These are phyloP conservation scores for Palythoa caribaeorum DNA, from an alignment of 92 coral and sea anemone genomes.

Conservation along the genomic window DNA sequence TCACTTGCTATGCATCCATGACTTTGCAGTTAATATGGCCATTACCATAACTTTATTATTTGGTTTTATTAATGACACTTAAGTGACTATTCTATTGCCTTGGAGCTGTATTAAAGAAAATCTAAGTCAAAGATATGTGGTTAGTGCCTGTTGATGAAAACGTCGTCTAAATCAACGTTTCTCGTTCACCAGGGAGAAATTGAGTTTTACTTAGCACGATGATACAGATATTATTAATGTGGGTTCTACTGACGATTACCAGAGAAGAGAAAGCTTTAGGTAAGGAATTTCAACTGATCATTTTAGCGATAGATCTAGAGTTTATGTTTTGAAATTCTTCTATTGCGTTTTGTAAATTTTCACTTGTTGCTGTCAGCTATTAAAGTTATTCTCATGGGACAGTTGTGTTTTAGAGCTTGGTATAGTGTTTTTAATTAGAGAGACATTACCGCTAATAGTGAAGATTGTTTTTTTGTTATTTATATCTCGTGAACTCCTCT, in stretches of 20 bases:
- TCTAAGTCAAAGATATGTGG: neutral
- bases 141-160: neutral
- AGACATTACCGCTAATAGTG: neutral
- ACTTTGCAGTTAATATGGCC: neutral
- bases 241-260: slow-evolving; percentile 1
- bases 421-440: neutral
- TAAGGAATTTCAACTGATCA: neutral
- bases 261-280: neutral
- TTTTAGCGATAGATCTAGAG: neutral
- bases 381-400: neutral
- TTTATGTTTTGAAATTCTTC: neutral
- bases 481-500: neutral
- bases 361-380: neutral
- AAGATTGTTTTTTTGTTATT: neutral
- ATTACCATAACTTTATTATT: neutral
- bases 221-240: neutral
- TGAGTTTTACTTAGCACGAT: neutral
- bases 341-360: neutral
- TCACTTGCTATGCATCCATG: neutral
- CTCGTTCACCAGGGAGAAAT: neutral
- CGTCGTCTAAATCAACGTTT: neutral
- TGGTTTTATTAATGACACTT: slow-evolving; percentile 29
- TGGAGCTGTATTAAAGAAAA: neutral
- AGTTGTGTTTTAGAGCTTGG: neutral
- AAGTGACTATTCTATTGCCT: neutral